Conservation (phyloP, 1,140 invertebrate species). For the Bombus waltoni region DNA sequence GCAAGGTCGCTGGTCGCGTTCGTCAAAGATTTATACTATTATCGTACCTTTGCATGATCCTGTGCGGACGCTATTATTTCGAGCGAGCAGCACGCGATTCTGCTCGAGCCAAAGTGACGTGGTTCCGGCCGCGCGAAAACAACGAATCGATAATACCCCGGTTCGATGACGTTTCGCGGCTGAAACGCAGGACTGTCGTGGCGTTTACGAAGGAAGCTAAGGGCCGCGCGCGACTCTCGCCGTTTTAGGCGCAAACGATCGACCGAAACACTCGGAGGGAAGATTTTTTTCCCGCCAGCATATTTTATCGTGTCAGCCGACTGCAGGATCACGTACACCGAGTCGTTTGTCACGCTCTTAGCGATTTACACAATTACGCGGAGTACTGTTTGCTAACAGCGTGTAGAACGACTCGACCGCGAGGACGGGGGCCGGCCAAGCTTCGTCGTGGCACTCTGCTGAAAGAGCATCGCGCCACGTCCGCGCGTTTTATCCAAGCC, state of each 20-base stretch:
- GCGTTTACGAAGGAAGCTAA: not conserved
- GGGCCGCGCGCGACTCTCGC: not conserved
- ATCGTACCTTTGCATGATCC: slow-evolving; percentile 22
- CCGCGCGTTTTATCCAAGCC: slow-evolving; percentile 19
- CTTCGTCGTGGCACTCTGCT: too few relatives aligned
- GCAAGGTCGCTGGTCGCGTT: slow-evolving; percentile 8
- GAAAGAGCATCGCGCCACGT: slow-evolving; percentile 14
- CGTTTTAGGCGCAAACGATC: not conserved
- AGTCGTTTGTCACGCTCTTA: slow-evolving; percentile 44
- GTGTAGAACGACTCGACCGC: slow-evolving; percentile 24
- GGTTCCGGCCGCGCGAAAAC: not conserved
- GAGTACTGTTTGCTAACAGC: slow-evolving; percentile 65
- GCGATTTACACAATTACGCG: slow-evolving; percentile 64
- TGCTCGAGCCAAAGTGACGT: not conserved
- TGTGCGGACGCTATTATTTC: not conserved
- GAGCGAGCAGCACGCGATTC: not conserved
- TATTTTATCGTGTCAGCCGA: slow-evolving; percentile 25
- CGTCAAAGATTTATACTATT: slow-evolving; percentile 21
- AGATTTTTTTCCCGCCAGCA: slow-evolving; percentile 6
- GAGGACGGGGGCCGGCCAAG: not conserved
- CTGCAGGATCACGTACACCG: not conserved
- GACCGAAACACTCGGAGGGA: not conserved
- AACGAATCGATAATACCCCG: not conserved
- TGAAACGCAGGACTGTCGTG: too few relatives aligned
- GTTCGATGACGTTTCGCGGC: not conserved